Conservation (phyloP, 2,113 vertebrate species). For the Gavia stellata region DNA sequence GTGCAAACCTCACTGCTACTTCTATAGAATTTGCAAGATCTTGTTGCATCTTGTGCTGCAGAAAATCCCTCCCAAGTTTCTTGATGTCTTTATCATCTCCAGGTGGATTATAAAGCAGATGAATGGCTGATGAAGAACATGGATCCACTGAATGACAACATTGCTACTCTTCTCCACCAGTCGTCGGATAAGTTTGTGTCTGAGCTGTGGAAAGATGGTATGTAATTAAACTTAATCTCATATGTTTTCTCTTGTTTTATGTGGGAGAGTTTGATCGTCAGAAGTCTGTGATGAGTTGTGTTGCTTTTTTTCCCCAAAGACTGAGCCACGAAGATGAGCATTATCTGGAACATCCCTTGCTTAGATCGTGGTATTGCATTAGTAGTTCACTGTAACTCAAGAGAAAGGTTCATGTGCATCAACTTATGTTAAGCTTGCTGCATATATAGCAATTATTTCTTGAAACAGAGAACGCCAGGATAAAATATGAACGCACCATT, state of each 20-base stretch:
- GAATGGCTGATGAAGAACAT: conserved; percentile 99
- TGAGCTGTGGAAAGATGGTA: conserved; percentile 98
- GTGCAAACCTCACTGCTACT: background rate
- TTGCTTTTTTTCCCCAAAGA: background rate
- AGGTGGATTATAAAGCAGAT: conserved; percentile 98
- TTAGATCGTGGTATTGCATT: background rate
- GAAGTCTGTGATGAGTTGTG: background rate
- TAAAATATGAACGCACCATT: background rate
- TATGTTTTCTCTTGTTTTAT: background rate
- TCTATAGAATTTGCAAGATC: background rate
- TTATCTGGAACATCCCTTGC: background rate
- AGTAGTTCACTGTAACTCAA: background rate
- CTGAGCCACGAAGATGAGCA: background rate
- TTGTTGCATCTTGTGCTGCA: background rate
- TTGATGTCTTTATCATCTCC: background rate
- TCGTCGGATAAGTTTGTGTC: conserved; percentile 96
- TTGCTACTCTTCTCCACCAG: conserved; percentile 91
- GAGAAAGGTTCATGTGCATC: background rate
- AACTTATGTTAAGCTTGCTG: background rate
- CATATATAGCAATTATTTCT: background rate
- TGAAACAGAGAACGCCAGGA: background rate
- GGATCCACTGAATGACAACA: conserved; percentile 96
- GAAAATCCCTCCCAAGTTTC: background rate
- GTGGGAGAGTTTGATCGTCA: background rate
- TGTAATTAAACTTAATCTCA: conserved; percentile 58